These are phyloP conservation scores for Trigoniulus corallinus DNA, from an alignment of 1,140 invertebrate genomes.

Conservation along the genomic window DNA sequence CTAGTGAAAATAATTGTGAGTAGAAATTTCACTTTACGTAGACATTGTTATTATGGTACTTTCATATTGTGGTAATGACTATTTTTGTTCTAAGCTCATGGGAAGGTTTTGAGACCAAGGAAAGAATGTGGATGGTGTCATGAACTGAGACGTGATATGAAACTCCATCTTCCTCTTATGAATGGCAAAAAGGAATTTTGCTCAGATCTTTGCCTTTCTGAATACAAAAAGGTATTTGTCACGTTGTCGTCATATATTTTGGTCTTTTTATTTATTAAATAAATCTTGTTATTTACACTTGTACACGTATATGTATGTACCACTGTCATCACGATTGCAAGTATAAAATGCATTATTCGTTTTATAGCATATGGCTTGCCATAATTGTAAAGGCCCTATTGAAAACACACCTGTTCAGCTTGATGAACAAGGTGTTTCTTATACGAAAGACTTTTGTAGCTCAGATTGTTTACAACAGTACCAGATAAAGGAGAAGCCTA, in stretches of 20 bases:
- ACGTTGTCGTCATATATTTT: constrained; percentile 34
- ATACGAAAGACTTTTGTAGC: constrained; percentile 64
- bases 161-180: constrained; percentile 46
- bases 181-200: constrained; percentile 84
- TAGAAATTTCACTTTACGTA: too few species aligned
- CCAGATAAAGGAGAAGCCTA: constrained; percentile 45
- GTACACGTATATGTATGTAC: too few species aligned
- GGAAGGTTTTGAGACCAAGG: constrained; percentile 9
- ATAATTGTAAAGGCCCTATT: constrained; percentile 12
- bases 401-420: constrained; percentile 12
- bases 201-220: constrained; percentile 68
- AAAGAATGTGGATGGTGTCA: constrained; percentile 16
- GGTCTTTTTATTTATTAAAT: constrained; percentile 22
- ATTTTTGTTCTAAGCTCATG: constrained; percentile 1
- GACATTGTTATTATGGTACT: too few species aligned
- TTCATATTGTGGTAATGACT: too few species aligned
- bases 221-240: constrained; percentile 70
- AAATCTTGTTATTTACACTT: too few species aligned
- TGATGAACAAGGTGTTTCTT: constrained; percentile 33
- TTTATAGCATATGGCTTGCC: constrained; percentile 3
- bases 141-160: constrained; percentile 12
- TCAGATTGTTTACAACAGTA: constrained; percentile 60
- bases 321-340: too few species aligned
- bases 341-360: constrained; percentile 13
- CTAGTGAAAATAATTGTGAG: too few species aligned